Evolutionary conservation across 2,888 invertebrate genomes (phyloP), one percentile per base, ranked within the genome.

Genomic region (Lissonota sp.): DNA sequence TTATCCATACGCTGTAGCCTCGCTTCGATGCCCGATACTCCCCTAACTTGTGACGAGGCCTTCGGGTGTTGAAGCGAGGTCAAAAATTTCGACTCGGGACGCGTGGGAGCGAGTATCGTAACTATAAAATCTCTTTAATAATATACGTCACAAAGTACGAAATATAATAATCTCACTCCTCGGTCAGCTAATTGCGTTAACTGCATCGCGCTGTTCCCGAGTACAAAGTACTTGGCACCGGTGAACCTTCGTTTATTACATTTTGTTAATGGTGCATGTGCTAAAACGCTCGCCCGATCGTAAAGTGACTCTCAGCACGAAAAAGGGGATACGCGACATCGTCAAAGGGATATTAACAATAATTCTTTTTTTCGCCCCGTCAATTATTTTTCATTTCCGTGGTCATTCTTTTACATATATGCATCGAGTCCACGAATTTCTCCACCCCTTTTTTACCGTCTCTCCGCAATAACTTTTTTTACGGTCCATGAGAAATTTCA

Each of bases 161-260:
- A 83, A 80, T 72, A 71, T 66, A 83, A 71, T 80, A 78, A 82
- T 67, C 26, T 3, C 26, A 26, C 26, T 26, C 55, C 51, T 42
- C 40, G 71, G 78, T 75, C 26, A 71, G 74, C 71, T 80, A 83
- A 83, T 64, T 80, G 71, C 58, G 70, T 83, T 78, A 83, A 67
- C 51, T 26, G 70, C 64, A 62, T 40, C 51, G 60, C 67, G 53
- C 63, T 44, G 26, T 1, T 26, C 26, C 26, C 69, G 69, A 10
- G 46, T 57, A 57, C 58, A 6, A 26, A 26, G 26, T 26, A 26
- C 26, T 26, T 26, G 26, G 26, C 26, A 26, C n/a, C 37, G 16
- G 55, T 64, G 39, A 44, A 63, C 40, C 39, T 16, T 51, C 60
- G 60, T 12, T 51, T 39, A 62, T 71, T 37, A 46, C 40, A 67